These are phyloP conservation scores for Drosophila phalerata DNA, from an alignment of 2,888 invertebrate genomes.

Conservation along the genomic window DNA sequence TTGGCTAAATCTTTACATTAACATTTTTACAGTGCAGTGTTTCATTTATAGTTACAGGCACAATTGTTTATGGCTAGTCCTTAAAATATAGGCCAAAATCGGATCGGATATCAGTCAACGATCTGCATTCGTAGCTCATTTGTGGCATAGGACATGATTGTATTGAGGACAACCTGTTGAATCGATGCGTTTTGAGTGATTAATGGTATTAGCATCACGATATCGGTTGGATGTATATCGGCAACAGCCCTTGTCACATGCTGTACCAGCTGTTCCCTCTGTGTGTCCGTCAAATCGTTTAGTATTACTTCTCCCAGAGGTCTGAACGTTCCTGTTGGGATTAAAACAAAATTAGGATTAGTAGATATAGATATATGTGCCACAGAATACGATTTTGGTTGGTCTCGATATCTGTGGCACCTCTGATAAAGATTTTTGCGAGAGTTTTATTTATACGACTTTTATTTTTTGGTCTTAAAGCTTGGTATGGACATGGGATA, in stretches of 20 bases:
- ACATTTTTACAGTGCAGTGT: background rate
- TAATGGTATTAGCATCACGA: slow-evolving; percentile 80
- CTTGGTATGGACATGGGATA: too few species aligned
- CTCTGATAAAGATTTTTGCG: too few species aligned
- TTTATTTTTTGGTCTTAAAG: too few species aligned
- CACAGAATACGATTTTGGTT: too few species aligned
- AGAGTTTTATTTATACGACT: too few species aligned
- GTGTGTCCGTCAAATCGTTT: slow-evolving; percentile 81
- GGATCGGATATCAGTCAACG: slow-evolving; percentile 70
- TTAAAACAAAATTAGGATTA: background rate
- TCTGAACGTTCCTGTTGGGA: slow-evolving; percentile 77
- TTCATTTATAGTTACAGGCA: background rate
- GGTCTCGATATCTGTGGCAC: too few species aligned
- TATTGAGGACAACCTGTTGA: slow-evolving; percentile 79
- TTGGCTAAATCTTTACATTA: slow-evolving; percentile 4
- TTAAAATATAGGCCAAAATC: background rate
- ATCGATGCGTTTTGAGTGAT: slow-evolving; percentile 78
- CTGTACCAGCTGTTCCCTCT: slow-evolving; percentile 78
- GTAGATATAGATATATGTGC: too few species aligned
- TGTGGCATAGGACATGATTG: slow-evolving; percentile 79
- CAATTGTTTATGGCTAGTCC: background rate
- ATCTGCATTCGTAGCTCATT: slow-evolving; percentile 83
- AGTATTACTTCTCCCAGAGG: slow-evolving; percentile 83
- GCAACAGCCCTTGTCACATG: slow-evolving; percentile 80
- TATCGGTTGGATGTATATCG: slow-evolving; percentile 80